These are phyloP conservation scores for Frankliniella fusca DNA, from an alignment of 2,888 invertebrate genomes.

Conservation along the genomic window DNA sequence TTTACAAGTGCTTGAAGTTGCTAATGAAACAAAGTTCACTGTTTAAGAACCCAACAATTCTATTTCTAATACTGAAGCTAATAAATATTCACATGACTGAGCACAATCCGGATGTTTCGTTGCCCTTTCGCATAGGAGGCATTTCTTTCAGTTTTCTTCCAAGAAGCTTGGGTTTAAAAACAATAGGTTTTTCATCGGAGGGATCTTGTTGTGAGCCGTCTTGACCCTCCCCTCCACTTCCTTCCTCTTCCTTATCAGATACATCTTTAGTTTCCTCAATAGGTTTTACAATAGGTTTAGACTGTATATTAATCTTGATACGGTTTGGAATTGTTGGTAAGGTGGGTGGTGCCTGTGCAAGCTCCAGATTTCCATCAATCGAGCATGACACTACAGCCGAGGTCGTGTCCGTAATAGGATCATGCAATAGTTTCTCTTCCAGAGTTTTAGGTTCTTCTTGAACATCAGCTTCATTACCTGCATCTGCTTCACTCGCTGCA, in stretches of 20 bases:
- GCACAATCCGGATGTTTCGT: constrained; percentile 77
- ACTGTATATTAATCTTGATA: constrained; percentile 75
- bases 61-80: background rate
- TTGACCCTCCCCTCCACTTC: constrained; percentile 27
- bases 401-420: constrained; percentile 53
- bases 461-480: background rate
- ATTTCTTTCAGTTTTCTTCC: constrained; percentile 64
- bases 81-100: constrained; percentile 72
- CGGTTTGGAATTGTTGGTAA: constrained; percentile 51
- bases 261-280: constrained; percentile 31
- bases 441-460: constrained; percentile 46
- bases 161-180: constrained; percentile 61
- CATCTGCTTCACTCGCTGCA: constrained; percentile 28
- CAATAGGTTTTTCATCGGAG: constrained; percentile 39
- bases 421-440: constrained; percentile 46
- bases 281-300: constrained; percentile 52
- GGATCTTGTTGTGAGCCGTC: constrained; percentile 24
- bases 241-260: constrained; percentile 25
- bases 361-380: constrained; percentile 74
- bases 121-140: constrained; percentile 63
- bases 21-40: background rate
- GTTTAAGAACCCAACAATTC: background rate
- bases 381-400: constrained; percentile 56
- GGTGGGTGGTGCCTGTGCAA: constrained; percentile 52
- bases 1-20: background rate